These are phyloP conservation scores for Spatulosminthurus flaviceps DNA, from an alignment of 2,888 invertebrate species.

Conservation along the genomic window DNA sequence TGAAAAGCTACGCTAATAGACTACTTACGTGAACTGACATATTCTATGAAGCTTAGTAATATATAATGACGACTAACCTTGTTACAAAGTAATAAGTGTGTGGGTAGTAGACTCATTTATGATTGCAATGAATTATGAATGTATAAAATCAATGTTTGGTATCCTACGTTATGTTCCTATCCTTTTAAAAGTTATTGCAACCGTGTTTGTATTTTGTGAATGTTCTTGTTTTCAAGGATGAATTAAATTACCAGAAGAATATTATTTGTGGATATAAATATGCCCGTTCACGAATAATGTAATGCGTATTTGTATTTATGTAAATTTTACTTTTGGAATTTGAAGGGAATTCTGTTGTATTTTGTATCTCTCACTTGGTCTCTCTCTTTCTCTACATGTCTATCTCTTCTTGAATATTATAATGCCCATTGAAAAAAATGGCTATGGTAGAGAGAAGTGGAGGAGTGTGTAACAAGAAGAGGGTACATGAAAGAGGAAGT, in stretches of 20 bases:
- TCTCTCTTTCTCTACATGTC: no score
- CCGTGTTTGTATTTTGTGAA: not conserved
- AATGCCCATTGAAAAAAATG: conserved; percentile 2
- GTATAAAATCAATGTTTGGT: not conserved
- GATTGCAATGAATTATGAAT: not conserved
- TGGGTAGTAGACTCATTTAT: not conserved
- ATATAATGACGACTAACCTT: conserved; percentile 18
- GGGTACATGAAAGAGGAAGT: conserved; percentile 42
- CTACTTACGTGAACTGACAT: no score
- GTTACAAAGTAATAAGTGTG: conserved; percentile 10
- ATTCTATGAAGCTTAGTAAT: no score
- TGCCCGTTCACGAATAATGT: no score
- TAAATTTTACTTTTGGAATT: no score
- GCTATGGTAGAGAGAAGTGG: not conserved
- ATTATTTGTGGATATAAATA: no score
- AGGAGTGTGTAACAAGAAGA: not conserved
- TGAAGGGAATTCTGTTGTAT: no score
- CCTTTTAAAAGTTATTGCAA: not conserved
- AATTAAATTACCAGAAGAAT: not conserved
- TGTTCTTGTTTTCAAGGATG: conserved; percentile 18
- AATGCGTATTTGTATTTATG: no score
- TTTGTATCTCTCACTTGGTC: no score
- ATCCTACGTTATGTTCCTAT: not conserved
- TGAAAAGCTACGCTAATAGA: not conserved
- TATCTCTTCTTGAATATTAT: no score